Conservation (phyloP, 2,797 vertebrate species). For the Lophotriccus pileatus region DNA sequence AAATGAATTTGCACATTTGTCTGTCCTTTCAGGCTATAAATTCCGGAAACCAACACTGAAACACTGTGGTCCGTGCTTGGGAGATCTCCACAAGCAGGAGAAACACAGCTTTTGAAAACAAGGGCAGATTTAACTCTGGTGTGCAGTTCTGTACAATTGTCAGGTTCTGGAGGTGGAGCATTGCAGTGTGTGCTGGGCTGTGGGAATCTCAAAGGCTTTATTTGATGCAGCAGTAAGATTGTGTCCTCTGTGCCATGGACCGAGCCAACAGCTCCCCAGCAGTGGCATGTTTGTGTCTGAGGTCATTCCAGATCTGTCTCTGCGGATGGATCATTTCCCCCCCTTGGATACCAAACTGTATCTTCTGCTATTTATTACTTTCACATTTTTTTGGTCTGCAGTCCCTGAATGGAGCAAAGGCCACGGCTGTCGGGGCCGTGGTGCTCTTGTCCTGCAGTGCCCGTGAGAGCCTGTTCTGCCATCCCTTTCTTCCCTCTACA, state of each 20-base stretch:
- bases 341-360: background rate
- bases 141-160: background rate
- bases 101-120: background rate
- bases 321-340: background rate
- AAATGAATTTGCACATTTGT: background rate
- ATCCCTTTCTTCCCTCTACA: background rate
- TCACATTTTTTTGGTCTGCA: background rate
- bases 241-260: background rate
- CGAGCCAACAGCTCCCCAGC: background rate
- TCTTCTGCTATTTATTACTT: background rate
- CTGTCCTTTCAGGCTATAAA: background rate
- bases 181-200: background rate
- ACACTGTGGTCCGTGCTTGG: background rate
- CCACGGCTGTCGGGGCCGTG: accelerated
- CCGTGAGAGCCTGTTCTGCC: background rate
- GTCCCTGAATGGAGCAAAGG: background rate
- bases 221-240: background rate
- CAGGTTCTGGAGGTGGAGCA: background rate
- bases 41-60: background rate
- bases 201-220: background rate
- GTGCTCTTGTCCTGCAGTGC: background rate
- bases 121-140: background rate
- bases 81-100: background rate
- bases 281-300: background rate
- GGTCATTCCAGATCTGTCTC: background rate